phyloP scores from a whole-genome alignment of 1,140 invertebrate genomes.

The Dermatophagoides farinae region DNA sequence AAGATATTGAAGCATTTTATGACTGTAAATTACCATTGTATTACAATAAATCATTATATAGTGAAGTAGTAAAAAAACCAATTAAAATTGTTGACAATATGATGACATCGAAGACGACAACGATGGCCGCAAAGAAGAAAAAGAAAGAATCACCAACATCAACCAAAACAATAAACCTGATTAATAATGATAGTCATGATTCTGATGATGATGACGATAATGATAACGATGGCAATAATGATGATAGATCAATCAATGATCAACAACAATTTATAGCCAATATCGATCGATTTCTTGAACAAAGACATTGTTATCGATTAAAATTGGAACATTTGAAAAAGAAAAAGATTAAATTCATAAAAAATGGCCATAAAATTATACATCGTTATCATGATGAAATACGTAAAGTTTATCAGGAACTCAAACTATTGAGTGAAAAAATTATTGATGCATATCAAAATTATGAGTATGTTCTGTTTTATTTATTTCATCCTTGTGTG shows the following conservation, averaged over 20 bases:
- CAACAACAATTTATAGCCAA: neutral
- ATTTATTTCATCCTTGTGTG: too few relatives aligned
- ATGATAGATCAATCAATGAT: neutral
- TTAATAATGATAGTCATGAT: too few relatives aligned
- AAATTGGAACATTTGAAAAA: neutral
- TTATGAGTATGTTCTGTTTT: neutral
- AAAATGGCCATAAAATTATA: neutral
- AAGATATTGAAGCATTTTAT: slow-evolving; percentile 3
- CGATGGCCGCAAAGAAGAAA: neutral
- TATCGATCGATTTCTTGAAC: neutral
- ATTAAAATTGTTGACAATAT: neutral
- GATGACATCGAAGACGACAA: neutral
- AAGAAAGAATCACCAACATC: neutral
- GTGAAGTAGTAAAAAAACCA: neutral
- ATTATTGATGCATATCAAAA: neutral
- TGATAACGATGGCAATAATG: neutral
- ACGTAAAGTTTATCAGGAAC: neutral
- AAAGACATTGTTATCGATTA: neutral
- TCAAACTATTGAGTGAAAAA: neutral
- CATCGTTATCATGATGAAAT: neutral
- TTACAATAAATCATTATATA: neutral
- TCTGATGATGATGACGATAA: neutral
- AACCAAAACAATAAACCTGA: too few relatives aligned
- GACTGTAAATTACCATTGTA: neutral
- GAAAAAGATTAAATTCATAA: neutral